phyloP scores from a whole-genome alignment of 2,797 vertebrate genomes.

The Nasua narica region DNA sequence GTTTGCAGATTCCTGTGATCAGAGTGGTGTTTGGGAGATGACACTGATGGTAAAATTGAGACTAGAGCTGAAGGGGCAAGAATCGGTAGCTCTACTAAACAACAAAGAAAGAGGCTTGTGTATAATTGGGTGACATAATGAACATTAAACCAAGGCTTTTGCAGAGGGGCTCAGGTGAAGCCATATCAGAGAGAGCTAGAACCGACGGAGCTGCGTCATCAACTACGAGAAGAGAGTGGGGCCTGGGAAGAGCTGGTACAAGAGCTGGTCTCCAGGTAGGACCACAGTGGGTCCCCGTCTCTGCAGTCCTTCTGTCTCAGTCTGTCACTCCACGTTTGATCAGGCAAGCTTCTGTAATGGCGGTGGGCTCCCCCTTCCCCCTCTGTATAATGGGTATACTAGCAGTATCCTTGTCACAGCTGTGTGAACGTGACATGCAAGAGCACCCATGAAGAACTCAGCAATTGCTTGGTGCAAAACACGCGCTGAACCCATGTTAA shows the following conservation, averaged over 20 bases:
- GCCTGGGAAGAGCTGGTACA: neutral
- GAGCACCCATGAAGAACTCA: neutral
- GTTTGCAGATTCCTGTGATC: neutral
- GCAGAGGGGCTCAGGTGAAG: neutral
- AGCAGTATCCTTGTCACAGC: neutral
- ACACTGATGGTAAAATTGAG: neutral
- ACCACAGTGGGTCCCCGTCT: neutral
- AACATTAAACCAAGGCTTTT: neutral
- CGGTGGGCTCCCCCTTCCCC: rapidly evolving
- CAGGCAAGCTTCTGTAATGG: neutral
- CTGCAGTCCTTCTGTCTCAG: neutral
- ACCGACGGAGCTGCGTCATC: neutral
- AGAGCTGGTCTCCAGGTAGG: too few species aligned
- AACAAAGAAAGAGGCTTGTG: neutral
- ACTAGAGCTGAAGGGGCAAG: neutral
- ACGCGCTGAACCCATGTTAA: too few species aligned
- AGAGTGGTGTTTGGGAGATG: neutral
- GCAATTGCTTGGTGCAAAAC: neutral
- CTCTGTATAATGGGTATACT: neutral
- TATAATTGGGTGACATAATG: neutral
- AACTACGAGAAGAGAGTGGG: neutral
- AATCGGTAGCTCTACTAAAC: neutral
- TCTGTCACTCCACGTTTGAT: neutral
- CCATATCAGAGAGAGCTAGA: neutral
- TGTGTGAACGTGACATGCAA: neutral